phyloP scores from a whole-genome alignment of 2,797 vertebrate genomes.

The Bradypodion ventrale region DNA sequence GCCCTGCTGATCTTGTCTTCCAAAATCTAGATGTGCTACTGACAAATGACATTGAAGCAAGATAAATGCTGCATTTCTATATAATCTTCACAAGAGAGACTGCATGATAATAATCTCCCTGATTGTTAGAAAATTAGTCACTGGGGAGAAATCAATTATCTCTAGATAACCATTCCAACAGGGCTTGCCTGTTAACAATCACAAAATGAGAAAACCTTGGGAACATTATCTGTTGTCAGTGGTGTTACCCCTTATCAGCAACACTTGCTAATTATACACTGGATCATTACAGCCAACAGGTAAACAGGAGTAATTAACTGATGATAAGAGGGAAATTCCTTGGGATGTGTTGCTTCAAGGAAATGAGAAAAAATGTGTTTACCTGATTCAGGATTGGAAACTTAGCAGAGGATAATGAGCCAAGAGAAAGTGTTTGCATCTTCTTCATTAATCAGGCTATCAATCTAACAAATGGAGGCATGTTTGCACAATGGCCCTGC shows the following conservation, averaged over 20 bases:
- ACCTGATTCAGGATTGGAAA: constrained; percentile 56
- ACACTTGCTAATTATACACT: constrained; percentile 42
- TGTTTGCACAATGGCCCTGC: background rate
- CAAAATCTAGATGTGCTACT: background rate
- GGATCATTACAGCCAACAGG: constrained; percentile 49
- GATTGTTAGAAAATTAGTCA: constrained; percentile 53
- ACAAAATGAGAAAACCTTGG: constrained; percentile 21
- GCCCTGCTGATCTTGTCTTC: background rate
- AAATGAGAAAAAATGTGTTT: constrained; percentile 57
- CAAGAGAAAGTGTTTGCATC: constrained; percentile 54
- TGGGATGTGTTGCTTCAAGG: constrained; percentile 58
- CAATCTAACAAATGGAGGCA: constrained; percentile 42
- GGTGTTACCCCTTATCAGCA: constrained; percentile 43
- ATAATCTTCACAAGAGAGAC: constrained; percentile 26
- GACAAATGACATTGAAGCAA: constrained; percentile 23
- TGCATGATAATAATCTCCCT: constrained; percentile 35
- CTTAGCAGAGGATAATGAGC: constrained; percentile 57
- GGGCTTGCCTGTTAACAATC: constrained; percentile 56
- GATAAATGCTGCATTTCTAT: background rate
- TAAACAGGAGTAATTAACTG: constrained; percentile 57
- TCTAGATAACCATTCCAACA: constrained; percentile 47
- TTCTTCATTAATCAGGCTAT: background rate
- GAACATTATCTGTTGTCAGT: constrained; percentile 40
- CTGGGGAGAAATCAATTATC: constrained; percentile 55
- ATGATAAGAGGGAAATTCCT: constrained; percentile 61